A percentile compares a stretch with the other conserved stretches of the same genome.
Conservation (phyloP, 2,888 invertebrate genomes). For the Drosophila borealis region DNA sequence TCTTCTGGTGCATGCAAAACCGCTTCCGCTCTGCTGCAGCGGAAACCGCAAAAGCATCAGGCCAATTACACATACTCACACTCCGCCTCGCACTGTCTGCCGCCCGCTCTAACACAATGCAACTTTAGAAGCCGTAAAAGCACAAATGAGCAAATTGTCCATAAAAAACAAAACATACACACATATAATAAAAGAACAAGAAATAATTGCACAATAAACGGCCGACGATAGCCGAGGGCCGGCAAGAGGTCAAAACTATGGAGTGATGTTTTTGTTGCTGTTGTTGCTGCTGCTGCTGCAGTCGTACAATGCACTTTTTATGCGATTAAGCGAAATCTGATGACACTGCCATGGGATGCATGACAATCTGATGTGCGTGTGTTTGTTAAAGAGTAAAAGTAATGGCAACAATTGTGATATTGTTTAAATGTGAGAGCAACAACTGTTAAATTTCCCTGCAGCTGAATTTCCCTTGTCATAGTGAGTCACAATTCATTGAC, state of each 20-base stretch:
- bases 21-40: slow-evolving; percentile 58
- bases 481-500: background rate
- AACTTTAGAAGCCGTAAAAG: slow-evolving; percentile 47
- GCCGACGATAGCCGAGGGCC: slow-evolving; percentile 52
- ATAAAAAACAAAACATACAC: background rate
- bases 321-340: slow-evolving; percentile 76
- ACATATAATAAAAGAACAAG: slow-evolving; percentile 43
- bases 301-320: slow-evolving; percentile 66
- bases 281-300: slow-evolving; percentile 19
- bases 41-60: slow-evolving; percentile 55
- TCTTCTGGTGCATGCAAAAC: slow-evolving; percentile 37
- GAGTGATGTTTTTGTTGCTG: slow-evolving; percentile 34
- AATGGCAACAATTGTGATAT: slow-evolving; percentile 9
- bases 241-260: slow-evolving; percentile 68
- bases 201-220: slow-evolving; percentile 71
- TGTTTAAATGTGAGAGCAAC: slow-evolving; percentile 6
- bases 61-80: slow-evolving; percentile 39
- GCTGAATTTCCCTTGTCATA: slow-evolving; percentile 1
- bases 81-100: slow-evolving; percentile 5
- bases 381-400: slow-evolving; percentile 3
- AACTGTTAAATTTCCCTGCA: slow-evolving; percentile 14
- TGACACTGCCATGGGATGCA: slow-evolving; percentile 53
- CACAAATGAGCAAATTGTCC: slow-evolving; percentile 42
- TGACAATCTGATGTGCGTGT: slow-evolving; percentile 22
- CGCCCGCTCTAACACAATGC: slow-evolving; percentile 33